Conservation (phyloP, 2,888 invertebrate genomes). For the Lycaena phlaeas region DNA sequence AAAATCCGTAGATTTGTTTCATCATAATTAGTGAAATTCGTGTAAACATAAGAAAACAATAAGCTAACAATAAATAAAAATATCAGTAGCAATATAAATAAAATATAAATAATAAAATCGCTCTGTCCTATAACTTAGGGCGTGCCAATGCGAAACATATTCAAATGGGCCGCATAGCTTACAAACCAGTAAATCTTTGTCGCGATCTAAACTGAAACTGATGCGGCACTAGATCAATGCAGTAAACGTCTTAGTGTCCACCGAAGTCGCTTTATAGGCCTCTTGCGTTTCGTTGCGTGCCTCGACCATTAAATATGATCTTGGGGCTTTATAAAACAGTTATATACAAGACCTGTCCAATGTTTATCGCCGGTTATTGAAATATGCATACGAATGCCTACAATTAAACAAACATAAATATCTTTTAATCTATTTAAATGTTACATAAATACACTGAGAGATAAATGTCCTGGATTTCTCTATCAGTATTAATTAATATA, state of each 20-base stretch:
- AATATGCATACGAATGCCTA: slow-evolving; percentile 19
- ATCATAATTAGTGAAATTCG: no score
- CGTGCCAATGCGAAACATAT: slow-evolving; percentile 20
- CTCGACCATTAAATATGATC: slow-evolving; percentile 28
- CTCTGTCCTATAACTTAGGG: slow-evolving; percentile 13
- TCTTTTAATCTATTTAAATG: slow-evolving; percentile 9
- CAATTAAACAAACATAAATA: slow-evolving; percentile 19
- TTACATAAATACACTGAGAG: slow-evolving; percentile 4
- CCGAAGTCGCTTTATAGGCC: slow-evolving; percentile 29
- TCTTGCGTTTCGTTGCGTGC: slow-evolving; percentile 30
- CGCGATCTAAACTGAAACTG: slow-evolving; percentile 47
- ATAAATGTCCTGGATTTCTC: slow-evolving; percentile 4
- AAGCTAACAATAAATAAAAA: no score
- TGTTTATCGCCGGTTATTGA: slow-evolving; percentile 29
- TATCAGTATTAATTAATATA: slow-evolving; percentile 6
- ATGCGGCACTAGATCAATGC: slow-evolving; percentile 48
- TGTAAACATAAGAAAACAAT: no score
- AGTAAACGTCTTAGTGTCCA: slow-evolving; percentile 46
- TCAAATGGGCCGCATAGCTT: slow-evolving; percentile 33
- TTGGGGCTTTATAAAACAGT: slow-evolving; percentile 25
- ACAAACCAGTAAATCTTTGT: slow-evolving; percentile 45
- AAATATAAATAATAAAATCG: slow-evolving; percentile 1
- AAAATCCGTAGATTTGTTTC: no score
- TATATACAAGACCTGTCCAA: slow-evolving; percentile 16
- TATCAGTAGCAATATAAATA: neutral